phyloP scores from a whole-genome alignment of 53 echinoderm and acorn worm genomes.

The Temnopleurus reevesii region DNA sequence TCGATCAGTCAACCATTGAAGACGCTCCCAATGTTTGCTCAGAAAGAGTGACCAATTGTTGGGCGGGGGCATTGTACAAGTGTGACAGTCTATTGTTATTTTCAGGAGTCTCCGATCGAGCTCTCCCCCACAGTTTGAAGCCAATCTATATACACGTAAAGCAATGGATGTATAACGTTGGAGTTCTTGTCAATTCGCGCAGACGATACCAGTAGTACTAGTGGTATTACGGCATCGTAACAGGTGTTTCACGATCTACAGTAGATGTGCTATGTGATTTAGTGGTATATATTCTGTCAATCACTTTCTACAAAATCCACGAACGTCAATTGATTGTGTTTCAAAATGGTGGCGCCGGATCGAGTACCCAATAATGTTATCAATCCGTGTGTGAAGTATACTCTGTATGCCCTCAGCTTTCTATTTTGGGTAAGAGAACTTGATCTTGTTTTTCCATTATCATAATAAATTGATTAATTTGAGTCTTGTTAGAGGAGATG shows the following conservation, averaged over 20 bases:
- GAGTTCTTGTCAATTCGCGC: neutral
- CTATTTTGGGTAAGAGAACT: slow-evolving; percentile 78
- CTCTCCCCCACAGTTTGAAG: neutral
- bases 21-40: neutral
- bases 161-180: neutral
- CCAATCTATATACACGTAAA: no score
- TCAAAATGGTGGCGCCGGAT: slow-evolving; percentile 33
- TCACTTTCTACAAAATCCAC: neutral
- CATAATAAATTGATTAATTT: no score
- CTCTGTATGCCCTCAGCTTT: slow-evolving; percentile 77
- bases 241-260: slow-evolving; percentile 36
- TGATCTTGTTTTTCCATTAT: neutral
- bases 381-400: slow-evolving; percentile 78
- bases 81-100: neutral
- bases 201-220: neutral
- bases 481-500: no score
- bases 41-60: slow-evolving; percentile 12
- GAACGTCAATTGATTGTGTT: neutral
- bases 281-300: slow-evolving; percentile 15
- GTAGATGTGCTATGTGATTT: neutral
- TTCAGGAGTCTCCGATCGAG: neutral
- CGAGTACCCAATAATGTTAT: slow-evolving; percentile 57
- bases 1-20: neutral
- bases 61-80: neutral
- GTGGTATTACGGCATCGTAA: neutral